Evolutionary conservation across 2,888 invertebrate genomes (phyloP), one percentile per base, ranked within the genome.

Genomic region (Yponomeuta cagnagella): DNA sequence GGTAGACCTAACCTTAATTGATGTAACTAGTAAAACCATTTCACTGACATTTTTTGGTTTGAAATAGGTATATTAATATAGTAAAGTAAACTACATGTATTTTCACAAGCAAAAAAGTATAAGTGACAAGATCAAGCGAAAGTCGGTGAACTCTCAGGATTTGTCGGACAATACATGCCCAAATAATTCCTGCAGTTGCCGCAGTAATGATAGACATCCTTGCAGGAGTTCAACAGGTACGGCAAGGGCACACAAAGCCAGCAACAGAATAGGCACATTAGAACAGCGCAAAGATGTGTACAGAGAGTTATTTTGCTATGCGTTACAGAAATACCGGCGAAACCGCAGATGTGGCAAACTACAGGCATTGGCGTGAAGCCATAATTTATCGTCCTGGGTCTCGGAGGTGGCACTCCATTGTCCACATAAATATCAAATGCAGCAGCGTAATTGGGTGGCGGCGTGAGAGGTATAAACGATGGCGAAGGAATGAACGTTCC

Each of bases 121-220:
- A 15, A 15, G 52, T 15, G 12, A 15, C 52, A 58, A 15, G 3
- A 58, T 58, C 15, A 58, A 58, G 15, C 15, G 15, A 58, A 58
- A 23, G 65, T 65, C 65, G 65, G 1, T 9, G 77, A 72, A 73
- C 76, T 79, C 72, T 88, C 88, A 63, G 88, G 85, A 74, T 83
- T 89, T 9, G 89, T 88, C 3, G 91, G 90, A 75, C 88, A 86
- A 75, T 92, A 92, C 83, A 88, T 84, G 10, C 91, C 91, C 71
- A 92, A 79, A 74, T 81, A 88, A 69, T 76, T 80, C 72, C 88
- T 84, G 76, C 91, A 92, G 76, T 87, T 89, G 76, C 86, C 82
- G 74, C 91, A 92, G 76, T 90, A 88, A 79, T 92, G 91, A 75
- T 90, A 87, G 0, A 92, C 91, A 74, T 90, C 86, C 77, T 91